These are phyloP conservation scores for Eurosta solidaginis DNA, from an alignment of 1,140 invertebrate species.

Conservation along the genomic window DNA sequence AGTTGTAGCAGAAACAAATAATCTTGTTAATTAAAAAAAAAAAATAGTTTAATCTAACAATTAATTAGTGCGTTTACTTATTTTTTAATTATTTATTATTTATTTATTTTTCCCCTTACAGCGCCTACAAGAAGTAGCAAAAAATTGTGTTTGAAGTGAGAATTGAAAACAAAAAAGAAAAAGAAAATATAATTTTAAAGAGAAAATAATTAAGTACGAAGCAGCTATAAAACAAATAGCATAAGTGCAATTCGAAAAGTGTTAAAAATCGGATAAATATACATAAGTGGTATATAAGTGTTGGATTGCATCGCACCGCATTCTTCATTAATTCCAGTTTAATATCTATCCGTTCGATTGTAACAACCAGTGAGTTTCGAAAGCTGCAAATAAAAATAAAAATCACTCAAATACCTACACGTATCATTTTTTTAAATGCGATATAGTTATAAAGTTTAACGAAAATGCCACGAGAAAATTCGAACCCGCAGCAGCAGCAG, in stretches of 20 bases:
- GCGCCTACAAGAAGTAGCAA: slow-evolving; percentile 1
- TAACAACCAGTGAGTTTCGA: not conserved
- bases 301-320: slow-evolving; percentile 28
- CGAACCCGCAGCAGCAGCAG: slow-evolving; percentile 60
- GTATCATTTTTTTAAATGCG: slow-evolving; percentile 55
- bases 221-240: not conserved
- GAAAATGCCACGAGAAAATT: slow-evolving; percentile 60
- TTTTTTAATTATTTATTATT: not conserved
- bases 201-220: not conserved
- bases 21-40: not conserved
- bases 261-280: slow-evolving; percentile 14
- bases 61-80: not conserved
- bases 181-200: not conserved
- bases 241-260: not conserved
- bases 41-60: not conserved
- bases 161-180: no score
- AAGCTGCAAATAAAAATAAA: not conserved
- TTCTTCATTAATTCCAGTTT: not conserved
- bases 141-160: slow-evolving; percentile 11
- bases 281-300: slow-evolving; percentile 10
- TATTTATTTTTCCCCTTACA: not conserved
- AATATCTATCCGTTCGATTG: not conserved
- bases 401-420: not conserved
- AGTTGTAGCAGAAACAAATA: no score
- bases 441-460: slow-evolving; percentile 60